Conservation (phyloP, 30 jellyfish, hydroid and myxozoan genomes). For the Phacellophora camtschatica region DNA sequence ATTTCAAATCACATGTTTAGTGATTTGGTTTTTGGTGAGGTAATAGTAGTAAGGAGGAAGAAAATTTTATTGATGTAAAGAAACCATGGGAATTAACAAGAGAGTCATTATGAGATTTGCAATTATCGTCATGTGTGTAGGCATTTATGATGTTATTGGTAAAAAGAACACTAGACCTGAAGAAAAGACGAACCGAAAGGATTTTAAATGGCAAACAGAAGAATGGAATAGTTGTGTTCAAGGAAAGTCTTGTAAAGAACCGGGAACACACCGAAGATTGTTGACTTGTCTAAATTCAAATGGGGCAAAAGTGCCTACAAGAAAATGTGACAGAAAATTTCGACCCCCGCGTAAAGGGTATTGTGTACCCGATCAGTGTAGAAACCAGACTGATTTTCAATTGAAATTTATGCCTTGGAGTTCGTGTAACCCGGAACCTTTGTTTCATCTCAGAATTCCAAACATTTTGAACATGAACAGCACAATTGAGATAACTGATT, state of each 20-base stretch:
- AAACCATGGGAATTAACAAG: background rate
- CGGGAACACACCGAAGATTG: constrained; percentile 37
- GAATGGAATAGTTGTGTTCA: constrained; percentile 27
- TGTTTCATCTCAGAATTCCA: background rate
- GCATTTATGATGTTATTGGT: background rate
- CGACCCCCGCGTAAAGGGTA: constrained; percentile 35
- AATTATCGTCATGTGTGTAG: background rate
- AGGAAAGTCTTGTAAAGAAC: constrained; percentile 41
- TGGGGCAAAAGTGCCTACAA: constrained; percentile 15
- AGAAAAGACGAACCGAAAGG: background rate
- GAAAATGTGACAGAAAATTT: constrained; percentile 22
- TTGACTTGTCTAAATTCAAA: constrained; percentile 19
- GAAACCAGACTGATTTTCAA: constrained; percentile 19
- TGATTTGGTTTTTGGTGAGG: background rate
- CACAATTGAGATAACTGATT: background rate
- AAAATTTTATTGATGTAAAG: background rate
- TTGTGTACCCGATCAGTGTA: constrained; percentile 44
- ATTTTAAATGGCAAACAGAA: constrained; percentile 20
- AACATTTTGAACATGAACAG: background rate
- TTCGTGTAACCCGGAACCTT: constrained; percentile 8
- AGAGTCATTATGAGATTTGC: background rate
- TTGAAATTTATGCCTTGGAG: constrained; percentile 28
- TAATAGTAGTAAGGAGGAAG: background rate
- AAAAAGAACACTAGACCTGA: background rate
- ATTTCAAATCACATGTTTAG: background rate